These are phyloP conservation scores for Eurystomus gularis DNA, from an alignment of 2,113 vertebrate genomes.

Conservation along the genomic window DNA sequence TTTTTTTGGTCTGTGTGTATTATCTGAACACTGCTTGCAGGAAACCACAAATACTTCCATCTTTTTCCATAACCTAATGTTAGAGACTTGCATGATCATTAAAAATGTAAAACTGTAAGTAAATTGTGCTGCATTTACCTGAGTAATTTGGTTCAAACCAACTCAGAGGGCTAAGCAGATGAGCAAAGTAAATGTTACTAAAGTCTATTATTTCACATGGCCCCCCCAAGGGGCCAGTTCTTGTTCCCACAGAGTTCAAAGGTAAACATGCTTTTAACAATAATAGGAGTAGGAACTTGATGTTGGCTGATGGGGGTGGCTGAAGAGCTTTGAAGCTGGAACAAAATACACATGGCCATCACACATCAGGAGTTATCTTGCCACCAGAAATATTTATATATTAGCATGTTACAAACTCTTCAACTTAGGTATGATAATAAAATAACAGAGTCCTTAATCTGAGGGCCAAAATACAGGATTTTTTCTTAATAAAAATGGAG, in stretches of 20 bases:
- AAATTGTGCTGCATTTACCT: background rate
- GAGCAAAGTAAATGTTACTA: background rate
- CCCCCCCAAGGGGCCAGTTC: background rate
- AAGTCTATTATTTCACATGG: background rate
- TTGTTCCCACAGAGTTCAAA: background rate
- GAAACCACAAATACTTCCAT: background rate
- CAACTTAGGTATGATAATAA: background rate
- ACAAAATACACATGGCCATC: background rate
- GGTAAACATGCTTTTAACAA: background rate
- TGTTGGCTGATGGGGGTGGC: background rate
- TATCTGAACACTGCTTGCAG: background rate
- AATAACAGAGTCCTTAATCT: background rate
- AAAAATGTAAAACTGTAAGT: background rate
- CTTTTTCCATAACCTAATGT: background rate
- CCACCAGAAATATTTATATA: background rate
- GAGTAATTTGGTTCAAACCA: background rate
- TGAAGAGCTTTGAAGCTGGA: background rate
- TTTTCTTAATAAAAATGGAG: background rate
- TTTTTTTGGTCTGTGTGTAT: background rate
- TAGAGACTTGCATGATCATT: background rate
- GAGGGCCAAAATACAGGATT: background rate
- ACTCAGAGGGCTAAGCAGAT: background rate
- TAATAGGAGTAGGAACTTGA: background rate
- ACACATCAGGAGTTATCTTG: background rate
- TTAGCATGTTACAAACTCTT: background rate